Evolutionary conservation across 2,797 vertebrate genomes (phyloP).

Genomic region (Gallinago solitaria): DNA sequence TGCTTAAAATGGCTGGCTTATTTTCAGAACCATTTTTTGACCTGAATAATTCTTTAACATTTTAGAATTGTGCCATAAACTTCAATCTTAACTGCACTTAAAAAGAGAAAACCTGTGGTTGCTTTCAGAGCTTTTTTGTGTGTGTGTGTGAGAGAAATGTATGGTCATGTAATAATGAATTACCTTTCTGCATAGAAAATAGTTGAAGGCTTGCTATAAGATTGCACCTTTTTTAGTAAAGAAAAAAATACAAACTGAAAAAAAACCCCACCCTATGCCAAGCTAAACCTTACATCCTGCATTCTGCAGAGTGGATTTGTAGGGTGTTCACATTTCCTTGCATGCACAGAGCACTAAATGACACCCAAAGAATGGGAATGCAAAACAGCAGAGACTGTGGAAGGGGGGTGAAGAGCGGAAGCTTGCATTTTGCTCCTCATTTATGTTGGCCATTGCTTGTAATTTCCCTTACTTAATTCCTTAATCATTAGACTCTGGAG

Average conservation of each 20-base stretch:
- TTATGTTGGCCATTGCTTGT: not conserved
- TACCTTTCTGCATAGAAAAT: not conserved
- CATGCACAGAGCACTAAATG: not conserved
- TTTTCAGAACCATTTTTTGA: not conserved
- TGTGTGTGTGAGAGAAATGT: not conserved
- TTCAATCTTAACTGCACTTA: not conserved
- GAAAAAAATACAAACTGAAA: not conserved
- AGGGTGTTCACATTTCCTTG: not conserved
- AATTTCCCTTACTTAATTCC: not conserved
- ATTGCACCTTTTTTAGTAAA: not conserved
- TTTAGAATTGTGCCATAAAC: not conserved
- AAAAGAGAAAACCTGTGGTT: not conserved
- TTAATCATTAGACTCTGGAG: not conserved
- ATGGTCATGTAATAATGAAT: not conserved
- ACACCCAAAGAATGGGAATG: not conserved
- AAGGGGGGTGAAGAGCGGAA: not conserved
- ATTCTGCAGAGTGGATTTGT: not conserved
- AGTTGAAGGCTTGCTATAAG: not conserved
- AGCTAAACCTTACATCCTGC: not conserved
- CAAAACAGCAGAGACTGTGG: not conserved
- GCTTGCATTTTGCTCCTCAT: not conserved
- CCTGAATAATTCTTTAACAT: not conserved
- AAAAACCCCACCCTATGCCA: not conserved
- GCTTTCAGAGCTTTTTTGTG: not conserved
- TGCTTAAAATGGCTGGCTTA: not conserved